phyloP scores from a whole-genome alignment of 2,113 vertebrate genomes.

The Protomyctophum bolini region DNA sequence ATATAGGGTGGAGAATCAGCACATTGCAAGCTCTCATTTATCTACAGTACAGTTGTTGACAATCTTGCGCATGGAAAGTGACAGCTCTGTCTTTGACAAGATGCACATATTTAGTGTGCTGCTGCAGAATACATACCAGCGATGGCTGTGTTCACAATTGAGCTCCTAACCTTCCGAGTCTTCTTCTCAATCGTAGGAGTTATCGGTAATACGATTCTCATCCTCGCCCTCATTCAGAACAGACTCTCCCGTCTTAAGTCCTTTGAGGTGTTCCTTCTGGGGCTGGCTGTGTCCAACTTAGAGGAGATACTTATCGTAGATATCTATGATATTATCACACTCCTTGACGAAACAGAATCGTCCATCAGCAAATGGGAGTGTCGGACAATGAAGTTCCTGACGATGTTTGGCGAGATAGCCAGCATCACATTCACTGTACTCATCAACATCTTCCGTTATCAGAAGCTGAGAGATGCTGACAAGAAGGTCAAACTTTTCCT shows the following conservation, averaged over 20 bases:
- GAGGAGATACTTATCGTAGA: slow-evolving; percentile 73
- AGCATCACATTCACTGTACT: slow-evolving; percentile 78
- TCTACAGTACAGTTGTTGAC: not conserved
- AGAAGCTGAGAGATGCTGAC: slow-evolving; percentile 70
- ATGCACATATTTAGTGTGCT: not conserved
- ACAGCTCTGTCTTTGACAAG: not conserved
- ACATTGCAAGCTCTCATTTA: slow-evolving; percentile 5
- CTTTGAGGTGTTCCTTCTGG: slow-evolving; percentile 76
- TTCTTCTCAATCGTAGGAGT: slow-evolving; percentile 64
- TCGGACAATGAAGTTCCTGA: slow-evolving; percentile 62
- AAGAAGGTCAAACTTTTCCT: slow-evolving; percentile 55
- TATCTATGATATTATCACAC: slow-evolving; percentile 55
- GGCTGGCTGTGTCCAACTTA: slow-evolving; percentile 67
- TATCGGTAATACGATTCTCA: slow-evolving; percentile 67
- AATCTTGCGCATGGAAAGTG: not conserved
- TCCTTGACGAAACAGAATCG: not conserved
- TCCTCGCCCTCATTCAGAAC: slow-evolving; percentile 54
- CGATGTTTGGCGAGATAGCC: slow-evolving; percentile 57
- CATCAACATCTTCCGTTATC: slow-evolving; percentile 76
- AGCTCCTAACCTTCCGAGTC: slow-evolving; percentile 53
- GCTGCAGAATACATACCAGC: not conserved
- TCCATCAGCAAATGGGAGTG: slow-evolving; percentile 26
- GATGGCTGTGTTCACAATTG: slow-evolving; percentile 30
- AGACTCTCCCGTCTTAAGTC: slow-evolving; percentile 62
- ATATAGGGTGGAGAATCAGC: slow-evolving; percentile 1